Conservation (phyloP, 1,140 invertebrate species). For the Diorhabda elongata region DNA sequence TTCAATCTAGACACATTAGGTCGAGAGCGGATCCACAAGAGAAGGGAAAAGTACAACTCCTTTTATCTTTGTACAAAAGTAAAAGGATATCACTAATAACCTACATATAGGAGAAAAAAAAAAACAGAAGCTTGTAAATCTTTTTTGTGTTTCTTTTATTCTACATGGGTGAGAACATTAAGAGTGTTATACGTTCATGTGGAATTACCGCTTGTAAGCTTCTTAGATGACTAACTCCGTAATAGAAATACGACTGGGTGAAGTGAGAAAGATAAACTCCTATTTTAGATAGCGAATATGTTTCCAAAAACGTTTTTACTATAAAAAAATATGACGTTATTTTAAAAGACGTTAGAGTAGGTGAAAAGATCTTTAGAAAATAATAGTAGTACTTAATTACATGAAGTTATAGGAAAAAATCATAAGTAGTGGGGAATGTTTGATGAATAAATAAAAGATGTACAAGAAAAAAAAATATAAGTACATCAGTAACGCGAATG, state of each 20-base stretch:
- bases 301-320: neutral
- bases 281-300: neutral
- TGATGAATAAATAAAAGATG: no score
- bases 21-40: no score
- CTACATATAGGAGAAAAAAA: constrained; percentile 1
- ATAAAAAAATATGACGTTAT: no score
- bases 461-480: no score
- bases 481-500: no score
- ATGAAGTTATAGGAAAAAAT: no score
- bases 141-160: neutral
- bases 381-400: no score
- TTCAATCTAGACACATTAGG: no score
- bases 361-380: no score
- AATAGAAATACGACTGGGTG: neutral
- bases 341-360: no score
- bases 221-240: neutral
- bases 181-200: constrained; percentile 2
- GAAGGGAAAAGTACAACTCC: no score
- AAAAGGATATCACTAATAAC: neutral
- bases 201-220: neutral
- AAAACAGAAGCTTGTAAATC: neutral
- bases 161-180: constrained; percentile 1
- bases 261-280: constrained; percentile 2
- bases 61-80: neutral
- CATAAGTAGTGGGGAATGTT: no score